A percentile compares a stretch with the other conserved stretches of the same genome.
phyloP scores from a whole-genome alignment of 2,113 vertebrate genomes.

The Fregetta grallaria region DNA sequence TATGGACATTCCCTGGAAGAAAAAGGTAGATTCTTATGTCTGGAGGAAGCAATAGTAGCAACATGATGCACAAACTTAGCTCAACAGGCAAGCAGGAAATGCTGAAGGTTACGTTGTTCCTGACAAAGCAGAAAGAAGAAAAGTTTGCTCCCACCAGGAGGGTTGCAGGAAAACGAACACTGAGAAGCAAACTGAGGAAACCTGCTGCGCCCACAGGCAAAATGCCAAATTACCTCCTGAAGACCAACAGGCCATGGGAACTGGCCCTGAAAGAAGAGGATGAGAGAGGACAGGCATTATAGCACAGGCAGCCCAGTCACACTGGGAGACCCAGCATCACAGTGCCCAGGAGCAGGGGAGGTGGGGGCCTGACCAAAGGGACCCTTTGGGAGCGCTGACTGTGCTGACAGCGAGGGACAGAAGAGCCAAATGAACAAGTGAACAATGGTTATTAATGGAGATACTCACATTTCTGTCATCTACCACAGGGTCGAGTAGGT shows the following conservation, averaged over 20 bases:
- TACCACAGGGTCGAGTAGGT: too few relatives aligned
- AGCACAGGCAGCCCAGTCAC: background rate
- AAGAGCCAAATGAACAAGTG: background rate
- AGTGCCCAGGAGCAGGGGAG: background rate
- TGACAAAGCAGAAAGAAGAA: background rate
- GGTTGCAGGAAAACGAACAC: background rate
- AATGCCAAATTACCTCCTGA: background rate
- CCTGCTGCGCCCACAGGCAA: background rate
- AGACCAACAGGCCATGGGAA: background rate
- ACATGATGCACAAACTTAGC: background rate
- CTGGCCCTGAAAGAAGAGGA: background rate
- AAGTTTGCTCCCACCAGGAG: background rate
- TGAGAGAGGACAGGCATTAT: background rate
- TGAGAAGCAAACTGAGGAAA: background rate
- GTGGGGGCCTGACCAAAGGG: background rate
- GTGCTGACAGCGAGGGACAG: background rate
- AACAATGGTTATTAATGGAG: background rate
- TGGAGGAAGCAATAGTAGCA: background rate
- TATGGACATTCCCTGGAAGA: background rate
- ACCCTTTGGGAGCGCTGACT: background rate
- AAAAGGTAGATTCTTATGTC: background rate
- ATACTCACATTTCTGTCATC: background rate
- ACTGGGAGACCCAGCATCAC: background rate
- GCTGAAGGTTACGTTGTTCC: background rate
- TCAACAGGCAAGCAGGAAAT: background rate